Evolutionary conservation across 2,113 vertebrate species (phyloP).

Genomic region (Pluvianellus socialis): DNA sequence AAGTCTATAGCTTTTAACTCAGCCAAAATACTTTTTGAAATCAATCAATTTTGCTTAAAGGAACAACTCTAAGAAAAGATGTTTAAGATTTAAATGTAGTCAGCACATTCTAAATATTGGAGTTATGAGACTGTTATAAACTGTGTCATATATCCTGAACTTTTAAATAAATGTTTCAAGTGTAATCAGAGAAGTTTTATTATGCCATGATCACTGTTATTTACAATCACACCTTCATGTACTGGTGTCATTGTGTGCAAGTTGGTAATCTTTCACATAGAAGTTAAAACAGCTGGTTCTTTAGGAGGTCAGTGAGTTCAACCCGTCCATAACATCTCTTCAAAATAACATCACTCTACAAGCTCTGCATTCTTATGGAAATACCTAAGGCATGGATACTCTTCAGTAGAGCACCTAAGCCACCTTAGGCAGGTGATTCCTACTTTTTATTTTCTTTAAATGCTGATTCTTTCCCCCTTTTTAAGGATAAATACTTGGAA

Average conservation of each 20-base stretch:
- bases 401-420: background rate
- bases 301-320: background rate
- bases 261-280: background rate
- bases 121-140: background rate
- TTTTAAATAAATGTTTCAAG: background rate
- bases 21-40: background rate
- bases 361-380: background rate
- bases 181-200: background rate
- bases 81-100: background rate
- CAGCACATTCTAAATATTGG: background rate
- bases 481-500: background rate
- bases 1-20: background rate
- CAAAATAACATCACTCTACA: background rate
- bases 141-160: background rate
- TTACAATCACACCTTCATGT: background rate
- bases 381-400: background rate
- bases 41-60: slow-evolving; percentile 9
- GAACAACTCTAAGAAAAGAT: background rate
- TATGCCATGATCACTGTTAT: background rate
- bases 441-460: background rate
- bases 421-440: background rate
- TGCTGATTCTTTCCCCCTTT: background rate
- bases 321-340: background rate
- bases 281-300: background rate
- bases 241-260: accelerated